Base-by-base conservation (phyloP, 2,888 invertebrate genomes). In the Eumacrocentrus americanus region DNA sequence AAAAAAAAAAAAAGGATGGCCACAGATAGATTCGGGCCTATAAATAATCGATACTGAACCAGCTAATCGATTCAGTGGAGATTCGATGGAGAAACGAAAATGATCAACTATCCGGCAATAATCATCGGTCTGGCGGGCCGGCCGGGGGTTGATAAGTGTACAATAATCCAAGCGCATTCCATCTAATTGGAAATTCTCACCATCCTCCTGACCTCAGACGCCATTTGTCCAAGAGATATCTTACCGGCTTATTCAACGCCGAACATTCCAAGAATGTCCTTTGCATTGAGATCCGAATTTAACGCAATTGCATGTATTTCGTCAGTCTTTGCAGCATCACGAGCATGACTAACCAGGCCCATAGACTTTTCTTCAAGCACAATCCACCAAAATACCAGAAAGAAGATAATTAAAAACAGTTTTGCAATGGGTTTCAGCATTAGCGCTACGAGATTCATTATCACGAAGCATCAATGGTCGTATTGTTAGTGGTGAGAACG, bases 401-500 rank as follows among this genome's bases (percentile, higher is more conserved):
- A 44, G 22, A 44, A 20, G 22, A 20, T 11, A 11, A 20, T 16
- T 44, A 44, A 44, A 44, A 11, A 29, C 4, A 29, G 9, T 29
- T 29, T 29, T 29, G 5, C 5, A 4, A 29, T 29, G 5, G 5
- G 4, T 9, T 29, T 4, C 29, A 44, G 22, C 22, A 22, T 20
- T 2, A 7, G 44, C 16, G 9, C 7, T 5, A 20, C 29, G 3
- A 16, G 3, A 14, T 23, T 4, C n/a, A n/a, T 9, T 44, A 9
- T 18, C 44, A 3, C 16, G 44, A 6, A 4, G 23, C 12, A 12
- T 20, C 7, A 11, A 60, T 4, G 65, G 64, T 35, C 79, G 79
- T 23, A 84, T 85, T 35, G 82, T 84, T 0, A 84, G 84, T 0
- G 85, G 85, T 4, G 78, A 81, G 46, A 77, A 80, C 50, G 78